Percentiles rank a stretch among this genome's conserved stretches.
Conservation (phyloP, 2,113 vertebrate genomes). For the Chunga burmeisteri region DNA sequence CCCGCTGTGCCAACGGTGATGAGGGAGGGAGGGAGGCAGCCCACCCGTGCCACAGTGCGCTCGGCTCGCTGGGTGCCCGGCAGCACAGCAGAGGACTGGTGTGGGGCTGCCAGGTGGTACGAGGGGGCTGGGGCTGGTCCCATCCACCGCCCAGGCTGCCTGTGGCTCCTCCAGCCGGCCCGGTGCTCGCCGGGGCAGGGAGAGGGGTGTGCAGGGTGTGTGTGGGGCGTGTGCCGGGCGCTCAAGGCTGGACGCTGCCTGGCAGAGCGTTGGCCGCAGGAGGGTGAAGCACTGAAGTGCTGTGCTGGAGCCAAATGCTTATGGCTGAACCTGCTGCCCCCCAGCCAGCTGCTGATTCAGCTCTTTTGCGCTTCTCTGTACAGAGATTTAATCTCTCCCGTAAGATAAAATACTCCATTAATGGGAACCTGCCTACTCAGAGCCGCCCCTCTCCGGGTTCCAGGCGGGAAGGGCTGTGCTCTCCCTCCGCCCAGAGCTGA, state of each 20-base stretch:
- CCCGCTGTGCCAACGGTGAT: background rate
- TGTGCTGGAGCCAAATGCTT: background rate
- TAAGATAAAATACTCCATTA: background rate
- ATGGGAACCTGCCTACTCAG: background rate
- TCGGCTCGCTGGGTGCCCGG: rapidly evolving
- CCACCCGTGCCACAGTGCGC: rapidly evolving
- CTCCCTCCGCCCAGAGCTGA: background rate
- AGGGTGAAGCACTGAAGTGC: background rate
- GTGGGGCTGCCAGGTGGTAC: rapidly evolving
- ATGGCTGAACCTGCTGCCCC: background rate
- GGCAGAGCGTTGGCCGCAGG: background rate
- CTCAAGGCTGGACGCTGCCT: background rate
- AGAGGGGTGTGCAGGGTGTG: too few species aligned
- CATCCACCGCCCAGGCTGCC: rapidly evolving
- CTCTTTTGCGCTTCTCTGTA: background rate
- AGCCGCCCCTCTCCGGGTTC: background rate
- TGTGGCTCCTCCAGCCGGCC: rapidly evolving
- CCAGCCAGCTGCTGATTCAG: constrained; percentile 39
- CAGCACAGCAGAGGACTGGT: background rate
- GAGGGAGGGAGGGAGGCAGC: background rate
- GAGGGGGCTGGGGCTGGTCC: background rate
- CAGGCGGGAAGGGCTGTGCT: background rate
- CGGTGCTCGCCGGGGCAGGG: rapidly evolving
- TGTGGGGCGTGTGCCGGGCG: rapidly evolving
- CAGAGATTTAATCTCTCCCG: background rate